Percentiles rank a stretch among this genome's conserved stretches.
phyloP scores from a whole-genome alignment of 2,113 vertebrate genomes.

The Pelobates fuscus region DNA sequence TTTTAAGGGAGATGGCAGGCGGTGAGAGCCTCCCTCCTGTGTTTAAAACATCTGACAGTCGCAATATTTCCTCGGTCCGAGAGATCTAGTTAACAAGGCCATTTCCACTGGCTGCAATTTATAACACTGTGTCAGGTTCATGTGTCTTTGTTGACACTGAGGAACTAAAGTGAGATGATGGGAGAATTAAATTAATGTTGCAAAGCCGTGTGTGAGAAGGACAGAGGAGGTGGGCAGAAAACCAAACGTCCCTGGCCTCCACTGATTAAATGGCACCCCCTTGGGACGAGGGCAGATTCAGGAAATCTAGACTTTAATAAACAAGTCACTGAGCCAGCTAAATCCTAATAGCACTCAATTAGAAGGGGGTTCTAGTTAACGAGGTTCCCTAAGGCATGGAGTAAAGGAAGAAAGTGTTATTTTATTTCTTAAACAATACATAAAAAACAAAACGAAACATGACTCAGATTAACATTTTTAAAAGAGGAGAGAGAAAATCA shows the following conservation, averaged over 20 bases:
- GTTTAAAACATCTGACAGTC: too few relatives aligned
- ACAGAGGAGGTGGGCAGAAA: conserved; percentile 13
- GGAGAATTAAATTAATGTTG: conserved; percentile 49
- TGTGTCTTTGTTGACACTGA: conserved; percentile 55
- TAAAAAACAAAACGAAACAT: too few relatives aligned
- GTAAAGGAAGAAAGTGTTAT: too few relatives aligned
- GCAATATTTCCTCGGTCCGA: too few relatives aligned
- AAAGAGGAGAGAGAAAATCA: too few relatives aligned
- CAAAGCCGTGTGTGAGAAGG: conserved; percentile 15
- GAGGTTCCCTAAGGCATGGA: background rate
- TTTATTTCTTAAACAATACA: too few relatives aligned
- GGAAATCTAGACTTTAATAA: background rate
- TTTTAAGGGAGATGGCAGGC: too few relatives aligned
- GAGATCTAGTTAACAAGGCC: conserved; percentile 49
- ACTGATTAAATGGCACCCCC: background rate
- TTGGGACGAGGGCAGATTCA: too few relatives aligned
- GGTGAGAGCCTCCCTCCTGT: too few relatives aligned
- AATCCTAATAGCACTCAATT: background rate
- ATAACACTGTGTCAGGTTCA: conserved; percentile 51
- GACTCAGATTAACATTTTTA: too few relatives aligned
- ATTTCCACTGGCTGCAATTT: conserved; percentile 59
- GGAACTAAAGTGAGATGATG: conserved; percentile 50
- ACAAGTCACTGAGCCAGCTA: background rate
- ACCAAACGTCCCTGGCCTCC: background rate
- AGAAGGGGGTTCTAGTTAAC: conserved; percentile 1